phyloP scores from a whole-genome alignment of 2,797 vertebrate genomes.

The Poeciliopsis presidionis region DNA sequence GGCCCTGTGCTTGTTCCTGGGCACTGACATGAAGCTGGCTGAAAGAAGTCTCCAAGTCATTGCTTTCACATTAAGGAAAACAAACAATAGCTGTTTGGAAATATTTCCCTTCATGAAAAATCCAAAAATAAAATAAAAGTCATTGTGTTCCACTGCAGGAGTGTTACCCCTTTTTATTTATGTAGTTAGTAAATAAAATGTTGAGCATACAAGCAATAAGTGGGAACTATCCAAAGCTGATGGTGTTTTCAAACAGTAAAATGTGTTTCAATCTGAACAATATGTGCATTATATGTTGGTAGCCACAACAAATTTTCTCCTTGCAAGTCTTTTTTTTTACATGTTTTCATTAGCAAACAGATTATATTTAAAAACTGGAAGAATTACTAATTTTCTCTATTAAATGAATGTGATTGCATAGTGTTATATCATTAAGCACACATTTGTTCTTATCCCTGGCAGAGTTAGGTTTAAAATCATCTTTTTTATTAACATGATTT shows the following conservation, averaged over 20 bases:
- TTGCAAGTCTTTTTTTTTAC: neutral
- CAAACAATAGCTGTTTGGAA: neutral
- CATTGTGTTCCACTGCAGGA: neutral
- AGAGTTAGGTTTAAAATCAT: neutral
- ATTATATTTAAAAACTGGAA: neutral
- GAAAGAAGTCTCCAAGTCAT: neutral
- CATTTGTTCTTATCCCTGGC: neutral
- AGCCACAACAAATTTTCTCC: neutral
- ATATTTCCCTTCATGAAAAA: too few species aligned
- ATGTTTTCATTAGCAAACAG: neutral
- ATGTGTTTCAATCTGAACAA: neutral
- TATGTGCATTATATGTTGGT: neutral
- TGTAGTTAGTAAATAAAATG: neutral
- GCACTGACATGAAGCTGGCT: neutral
- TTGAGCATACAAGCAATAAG: neutral
- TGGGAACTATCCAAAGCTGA: neutral
- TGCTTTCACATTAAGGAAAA: neutral
- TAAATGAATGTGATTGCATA: neutral
- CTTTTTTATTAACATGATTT: neutral
- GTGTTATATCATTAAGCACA: neutral
- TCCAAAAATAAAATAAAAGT: neutral
- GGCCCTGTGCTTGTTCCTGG: neutral
- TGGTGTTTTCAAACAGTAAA: neutral
- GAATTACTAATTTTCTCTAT: neutral
- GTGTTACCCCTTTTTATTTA: neutral